Evolutionary conservation across 2,113 vertebrate species (phyloP).

Genomic region (Muntiacus muntjak): DNA sequence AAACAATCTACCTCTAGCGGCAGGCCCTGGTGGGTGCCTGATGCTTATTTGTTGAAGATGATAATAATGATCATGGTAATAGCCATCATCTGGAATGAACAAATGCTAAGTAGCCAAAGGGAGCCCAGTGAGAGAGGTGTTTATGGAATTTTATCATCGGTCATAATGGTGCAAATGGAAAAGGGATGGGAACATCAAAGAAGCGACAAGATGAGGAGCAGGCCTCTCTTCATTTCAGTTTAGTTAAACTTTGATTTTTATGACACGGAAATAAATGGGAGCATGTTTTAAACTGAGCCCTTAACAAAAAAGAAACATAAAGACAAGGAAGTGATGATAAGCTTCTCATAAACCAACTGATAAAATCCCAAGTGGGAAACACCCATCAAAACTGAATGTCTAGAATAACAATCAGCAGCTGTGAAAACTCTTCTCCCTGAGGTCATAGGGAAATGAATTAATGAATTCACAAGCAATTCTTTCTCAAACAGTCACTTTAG

Average conservation of each 20-base stretch:
- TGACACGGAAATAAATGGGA: neutral
- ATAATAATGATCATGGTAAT: neutral
- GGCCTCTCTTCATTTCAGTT: neutral
- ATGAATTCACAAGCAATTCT: conserved; percentile 23
- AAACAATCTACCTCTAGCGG: neutral
- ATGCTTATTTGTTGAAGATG: neutral
- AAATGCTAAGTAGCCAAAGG: conserved; percentile 46
- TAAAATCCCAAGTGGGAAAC: conserved; percentile 18
- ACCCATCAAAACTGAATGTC: conserved; percentile 18
- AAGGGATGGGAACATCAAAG: neutral
- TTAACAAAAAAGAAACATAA: neutral
- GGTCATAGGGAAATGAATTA: conserved; percentile 25
- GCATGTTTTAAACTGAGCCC: conserved; percentile 14
- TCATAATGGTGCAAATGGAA: neutral
- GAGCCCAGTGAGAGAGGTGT: neutral
- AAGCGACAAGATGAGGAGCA: neutral
- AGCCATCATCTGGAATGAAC: conserved; percentile 24
- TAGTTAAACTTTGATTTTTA: conserved; percentile 24
- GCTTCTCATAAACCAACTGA: conserved; percentile 33
- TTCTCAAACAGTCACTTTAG: conserved; percentile 4
- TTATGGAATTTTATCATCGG: neutral
- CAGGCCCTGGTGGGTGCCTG: neutral
- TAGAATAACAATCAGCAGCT: neutral
- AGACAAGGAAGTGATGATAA: neutral
- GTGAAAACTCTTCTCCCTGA: neutral